Conservation (phyloP, 2,797 vertebrate genomes). For the Todus mexicanus region DNA sequence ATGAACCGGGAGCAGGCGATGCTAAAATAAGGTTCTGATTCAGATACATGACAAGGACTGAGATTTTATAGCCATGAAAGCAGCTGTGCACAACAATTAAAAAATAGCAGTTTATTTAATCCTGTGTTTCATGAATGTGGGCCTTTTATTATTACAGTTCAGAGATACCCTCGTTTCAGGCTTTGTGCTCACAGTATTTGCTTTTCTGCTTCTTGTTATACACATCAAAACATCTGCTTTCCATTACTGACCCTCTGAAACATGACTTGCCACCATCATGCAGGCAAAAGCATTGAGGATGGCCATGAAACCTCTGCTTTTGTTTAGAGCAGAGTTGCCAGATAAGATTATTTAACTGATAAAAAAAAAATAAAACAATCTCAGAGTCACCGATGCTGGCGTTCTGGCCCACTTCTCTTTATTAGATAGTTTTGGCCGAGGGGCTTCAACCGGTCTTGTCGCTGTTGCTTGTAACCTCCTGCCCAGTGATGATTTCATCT, state of each 20-base stretch:
- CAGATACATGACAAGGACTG: neutral
- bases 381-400: neutral
- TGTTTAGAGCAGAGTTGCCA: neutral
- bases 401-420: neutral
- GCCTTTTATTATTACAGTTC: neutral
- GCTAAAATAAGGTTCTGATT: conserved; percentile 1
- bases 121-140: neutral
- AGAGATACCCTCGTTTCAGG: neutral
- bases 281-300: neutral
- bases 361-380: neutral
- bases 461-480: neutral
- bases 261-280: conserved; percentile 1
- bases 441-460: neutral
- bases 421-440: conserved; percentile 1
- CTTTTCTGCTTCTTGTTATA: neutral
- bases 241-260: neutral
- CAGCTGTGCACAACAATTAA: neutral
- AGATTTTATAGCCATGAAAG: neutral
- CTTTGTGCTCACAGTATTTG: neutral
- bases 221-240: conserved; percentile 17
- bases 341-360: conserved; percentile 31
- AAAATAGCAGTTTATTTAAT: neutral
- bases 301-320: neutral
- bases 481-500: conserved; percentile 14
- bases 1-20: neutral